Evolutionary conservation across 2,113 vertebrate species (phyloP), one percentile per base, ranked within the genome.

Genomic region (Coreoperca whiteheadi): DNA sequence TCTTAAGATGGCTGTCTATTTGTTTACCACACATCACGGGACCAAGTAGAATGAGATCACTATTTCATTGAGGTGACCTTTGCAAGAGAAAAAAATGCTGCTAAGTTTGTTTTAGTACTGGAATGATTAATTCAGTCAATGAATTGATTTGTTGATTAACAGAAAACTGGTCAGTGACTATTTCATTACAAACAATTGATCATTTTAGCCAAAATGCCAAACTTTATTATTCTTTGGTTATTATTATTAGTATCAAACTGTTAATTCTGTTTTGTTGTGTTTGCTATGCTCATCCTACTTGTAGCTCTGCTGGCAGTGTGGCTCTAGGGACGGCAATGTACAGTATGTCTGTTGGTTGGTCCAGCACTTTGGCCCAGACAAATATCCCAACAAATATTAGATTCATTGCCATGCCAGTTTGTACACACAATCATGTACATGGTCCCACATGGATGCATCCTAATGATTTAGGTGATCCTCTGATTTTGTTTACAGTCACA

Each of bases 281-380:
- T 74, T 54, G 8, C 46, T 37, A 25, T n/a, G 54, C 15, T 68
- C 46, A 68, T 25, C 18, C 54, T 71, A 71, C 20, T 72, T 11
- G 30, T n/a, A 37, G 59, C 25, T 43, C 41, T 43, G n/a, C n/a
- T 25, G 16, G 64, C 23, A 46, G n/a, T 18, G 8, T 25, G 7
- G 14, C 39, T 25, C 63, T 66, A 43, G 12, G 25, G 39, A 28
- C 11, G 30, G 14, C 28, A 18, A 9, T 60, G 28, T 18, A n/a
- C 7, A 6, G 28, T n/a, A n/a, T n/a, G n/a, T 16, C 57, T 63
- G 32, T 37, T 63, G 18, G 60, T 63, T 23, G 60, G 21, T 63
- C 34, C 46, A 46, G 9, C 9, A 21, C 25, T 20, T 30, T 46
- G n/a, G 23, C 23, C 59, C 15, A 25, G 12, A 64, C 43, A 41